phyloP scores from a whole-genome alignment of 2,888 invertebrate species.

The Melieria picta region DNA sequence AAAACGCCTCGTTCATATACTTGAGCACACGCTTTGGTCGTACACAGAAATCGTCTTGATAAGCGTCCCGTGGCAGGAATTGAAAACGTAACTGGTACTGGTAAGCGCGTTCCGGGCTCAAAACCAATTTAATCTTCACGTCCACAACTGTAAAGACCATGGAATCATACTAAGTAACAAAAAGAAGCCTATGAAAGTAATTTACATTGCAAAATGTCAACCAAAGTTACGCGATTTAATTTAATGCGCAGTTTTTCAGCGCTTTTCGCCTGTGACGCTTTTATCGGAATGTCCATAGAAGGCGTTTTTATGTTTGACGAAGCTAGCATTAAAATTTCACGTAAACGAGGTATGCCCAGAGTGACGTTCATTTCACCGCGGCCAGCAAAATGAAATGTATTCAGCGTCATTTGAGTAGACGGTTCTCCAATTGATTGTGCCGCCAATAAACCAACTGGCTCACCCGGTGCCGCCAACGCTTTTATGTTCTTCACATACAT shows the following conservation, averaged over 20 bases:
- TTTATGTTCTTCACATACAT: constrained; percentile 81
- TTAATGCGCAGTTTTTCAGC: constrained; percentile 78
- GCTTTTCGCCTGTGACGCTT: constrained; percentile 67
- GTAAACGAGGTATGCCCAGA: constrained; percentile 95
- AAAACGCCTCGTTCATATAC: constrained; percentile 79
- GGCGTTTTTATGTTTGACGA: constrained; percentile 95
- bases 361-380: constrained; percentile 99
- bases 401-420: constrained; percentile 99
- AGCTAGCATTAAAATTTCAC: constrained; percentile 97
- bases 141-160: constrained; percentile 53
- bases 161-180: background rate
- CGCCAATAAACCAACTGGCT: constrained; percentile 90
- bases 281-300: constrained; percentile 92
- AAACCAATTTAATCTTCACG: constrained; percentile 66
- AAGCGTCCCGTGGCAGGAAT: constrained; percentile 79
- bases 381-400: constrained; percentile 99
- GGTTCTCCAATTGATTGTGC: constrained; percentile 99
- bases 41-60: constrained; percentile 78
- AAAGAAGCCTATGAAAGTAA: constrained; percentile 7
- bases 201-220: constrained; percentile 78
- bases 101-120: constrained; percentile 70
- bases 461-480: constrained; percentile 87
- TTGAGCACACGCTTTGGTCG: constrained; percentile 76
- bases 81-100: constrained; percentile 76
- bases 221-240: constrained; percentile 81